phyloP scores from a whole-genome alignment of 2,113 vertebrate species.

The Mungos mungo region DNA sequence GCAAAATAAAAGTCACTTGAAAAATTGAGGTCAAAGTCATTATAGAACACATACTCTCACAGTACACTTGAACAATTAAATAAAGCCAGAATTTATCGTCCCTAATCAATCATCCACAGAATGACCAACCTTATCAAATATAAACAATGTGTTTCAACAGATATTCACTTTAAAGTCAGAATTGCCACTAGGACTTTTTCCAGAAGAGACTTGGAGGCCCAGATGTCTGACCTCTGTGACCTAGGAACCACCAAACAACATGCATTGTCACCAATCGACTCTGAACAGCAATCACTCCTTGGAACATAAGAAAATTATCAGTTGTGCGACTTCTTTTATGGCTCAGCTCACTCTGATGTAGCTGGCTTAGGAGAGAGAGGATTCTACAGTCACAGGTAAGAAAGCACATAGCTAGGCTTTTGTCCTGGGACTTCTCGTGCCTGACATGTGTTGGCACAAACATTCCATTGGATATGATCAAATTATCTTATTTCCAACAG shows the following conservation, averaged over 20 bases:
- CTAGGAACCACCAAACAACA: not conserved
- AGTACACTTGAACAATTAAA: not conserved
- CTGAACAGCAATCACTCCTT: not conserved
- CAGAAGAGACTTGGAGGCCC: not conserved
- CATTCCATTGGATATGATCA: not conserved
- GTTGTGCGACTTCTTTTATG: not conserved
- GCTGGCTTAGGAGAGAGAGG: not conserved
- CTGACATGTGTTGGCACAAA: not conserved
- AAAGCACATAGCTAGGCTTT: not conserved
- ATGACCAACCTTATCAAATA: not conserved
- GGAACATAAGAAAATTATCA: not conserved
- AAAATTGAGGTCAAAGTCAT: not conserved
- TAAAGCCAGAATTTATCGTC: not conserved
- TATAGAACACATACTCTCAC: not conserved
- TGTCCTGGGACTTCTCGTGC: not conserved
- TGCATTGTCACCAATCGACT: accelerated
- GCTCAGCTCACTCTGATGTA: not conserved
- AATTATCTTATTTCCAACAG: not conserved
- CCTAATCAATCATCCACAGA: not conserved
- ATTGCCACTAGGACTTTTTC: not conserved
- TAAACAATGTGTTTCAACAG: not conserved
- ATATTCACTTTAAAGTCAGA: not conserved
- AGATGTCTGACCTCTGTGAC: not conserved
- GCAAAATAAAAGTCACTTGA: not conserved
- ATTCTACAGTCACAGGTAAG: not conserved